Evolutionary conservation across 1,140 invertebrate genomes (phyloP).

Genomic region (Lucilia cuprina): DNA sequence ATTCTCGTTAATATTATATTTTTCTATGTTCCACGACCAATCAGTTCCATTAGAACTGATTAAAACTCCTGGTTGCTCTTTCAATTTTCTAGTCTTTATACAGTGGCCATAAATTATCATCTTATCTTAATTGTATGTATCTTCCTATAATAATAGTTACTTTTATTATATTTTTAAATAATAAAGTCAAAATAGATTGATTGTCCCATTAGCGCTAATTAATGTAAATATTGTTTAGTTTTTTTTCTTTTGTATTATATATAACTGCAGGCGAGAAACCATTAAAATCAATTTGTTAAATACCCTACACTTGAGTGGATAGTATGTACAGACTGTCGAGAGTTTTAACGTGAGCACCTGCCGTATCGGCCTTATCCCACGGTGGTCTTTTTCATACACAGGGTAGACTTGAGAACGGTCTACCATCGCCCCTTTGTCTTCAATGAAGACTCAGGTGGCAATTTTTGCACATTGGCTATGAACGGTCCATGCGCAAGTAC

Average conservation of each 20-base stretch:
- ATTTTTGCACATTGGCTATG: too few species aligned
- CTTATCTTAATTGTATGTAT: constrained; percentile 15
- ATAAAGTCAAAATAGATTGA: neutral
- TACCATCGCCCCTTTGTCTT: too few species aligned
- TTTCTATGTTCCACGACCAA: too few species aligned
- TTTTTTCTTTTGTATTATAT: too few species aligned
- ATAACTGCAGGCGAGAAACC: neutral
- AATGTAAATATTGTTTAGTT: constrained; percentile 5
- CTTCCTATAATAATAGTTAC: neutral
- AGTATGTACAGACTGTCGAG: too few species aligned
- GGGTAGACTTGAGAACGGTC: too few species aligned
- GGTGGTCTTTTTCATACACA: too few species aligned
- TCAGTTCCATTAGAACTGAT: neutral
- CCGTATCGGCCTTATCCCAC: too few species aligned
- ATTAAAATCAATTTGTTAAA: neutral
- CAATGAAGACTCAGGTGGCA: too few species aligned
- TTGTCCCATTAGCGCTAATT: constrained; percentile 9
- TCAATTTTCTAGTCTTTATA: neutral
- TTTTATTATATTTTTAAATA: neutral
- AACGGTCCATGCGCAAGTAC: too few species aligned
- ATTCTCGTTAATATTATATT: neutral
- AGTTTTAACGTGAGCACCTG: too few species aligned
- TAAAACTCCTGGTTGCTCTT: neutral
- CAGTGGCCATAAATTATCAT: constrained; percentile 1
- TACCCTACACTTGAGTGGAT: neutral